Evolutionary conservation across 2,113 vertebrate species (phyloP), one percentile per base, ranked within the genome.

Genomic region (Montifringilla adamsi): DNA sequence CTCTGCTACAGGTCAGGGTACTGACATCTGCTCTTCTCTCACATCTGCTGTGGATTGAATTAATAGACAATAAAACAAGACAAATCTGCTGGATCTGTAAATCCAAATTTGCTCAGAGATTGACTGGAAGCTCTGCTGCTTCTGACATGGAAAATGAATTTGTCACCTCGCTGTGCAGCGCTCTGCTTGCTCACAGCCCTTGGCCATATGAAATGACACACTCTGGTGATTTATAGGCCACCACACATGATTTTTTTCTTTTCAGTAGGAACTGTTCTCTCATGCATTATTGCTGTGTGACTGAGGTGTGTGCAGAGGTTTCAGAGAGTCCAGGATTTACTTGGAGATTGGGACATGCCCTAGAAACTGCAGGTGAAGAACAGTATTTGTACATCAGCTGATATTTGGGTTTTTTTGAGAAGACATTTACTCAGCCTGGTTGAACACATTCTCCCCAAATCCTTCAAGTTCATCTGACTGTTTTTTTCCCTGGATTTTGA

Each of bases 61-160:
- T 58, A 84, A 62, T 17, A 84, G 47, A 31, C 56, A 81, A 43
- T 67, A 90, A 75, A 83, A 28, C 2, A 14, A 46, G 68, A 43
- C n/a, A 49, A 47, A 91, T 70, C 62, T 87, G n/a, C n/a, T 84
- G 64, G 59, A 46, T 47, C 47, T 83, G 64, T 83, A 89, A 37
- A 75, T 67, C 72, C 85, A 55, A 63, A 43, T 67, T 77, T 11
- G 12, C n/a, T 47, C 44, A 4, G n/a, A 78, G 55, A 62, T 6
- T 77, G 87, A 74, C 64, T 69, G 76, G 28, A 67, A 92, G 50
- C 58, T 79, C 72, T 84, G 78, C 62, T 89, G 79, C 28, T 92
- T 89, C 77, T 87, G 50, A 52, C 62, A 68, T 60, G 64, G 47
- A 43, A 53, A 73, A 64, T 83, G 24, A 60, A 74, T 75, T 69